phyloP scores from a whole-genome alignment of 2,888 invertebrate species.

The Crocallis elinguaria region DNA sequence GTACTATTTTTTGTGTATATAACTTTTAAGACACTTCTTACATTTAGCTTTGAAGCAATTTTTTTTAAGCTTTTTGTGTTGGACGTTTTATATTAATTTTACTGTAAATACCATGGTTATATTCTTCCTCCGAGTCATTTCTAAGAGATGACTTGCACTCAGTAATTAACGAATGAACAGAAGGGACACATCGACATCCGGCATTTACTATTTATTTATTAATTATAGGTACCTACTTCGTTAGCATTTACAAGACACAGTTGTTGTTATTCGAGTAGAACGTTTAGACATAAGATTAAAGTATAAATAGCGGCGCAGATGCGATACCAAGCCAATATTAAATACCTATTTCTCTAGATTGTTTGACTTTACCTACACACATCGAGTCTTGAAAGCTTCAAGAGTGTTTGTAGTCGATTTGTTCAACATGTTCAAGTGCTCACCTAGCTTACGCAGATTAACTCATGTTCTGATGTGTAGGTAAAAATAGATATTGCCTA shows the following conservation, averaged over 20 bases:
- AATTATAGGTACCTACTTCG: conserved; percentile 22
- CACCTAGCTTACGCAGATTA: conserved; percentile 21
- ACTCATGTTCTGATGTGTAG: conserved; percentile 14
- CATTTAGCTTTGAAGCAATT: conserved; percentile 36
- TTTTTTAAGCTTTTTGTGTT: conserved; percentile 26
- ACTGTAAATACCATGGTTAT: conserved; percentile 9
- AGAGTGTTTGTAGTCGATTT: not conserved
- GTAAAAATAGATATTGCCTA: conserved; percentile 8
- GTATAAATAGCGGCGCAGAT: conserved; percentile 36
- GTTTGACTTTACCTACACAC: not conserved
- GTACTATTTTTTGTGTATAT: conserved; percentile 17
- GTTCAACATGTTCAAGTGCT: conserved; percentile 12
- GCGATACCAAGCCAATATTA: conserved; percentile 25
- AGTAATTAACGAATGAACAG: not conserved
- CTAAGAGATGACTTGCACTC: conserved; percentile 20
- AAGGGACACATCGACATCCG: conserved; percentile 14
- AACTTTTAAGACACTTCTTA: conserved; percentile 22
- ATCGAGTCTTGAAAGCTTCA: not conserved
- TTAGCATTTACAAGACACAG: conserved; percentile 44
- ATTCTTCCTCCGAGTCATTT: conserved; percentile 21
- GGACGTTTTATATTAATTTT: conserved; percentile 16
- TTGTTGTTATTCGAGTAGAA: conserved; percentile 39
- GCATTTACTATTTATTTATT: conserved; percentile 43
- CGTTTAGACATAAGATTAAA: conserved; percentile 38
- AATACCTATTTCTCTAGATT: not conserved